phyloP scores from a whole-genome alignment of 2,797 vertebrate species.

The Spea hammondii region DNA sequence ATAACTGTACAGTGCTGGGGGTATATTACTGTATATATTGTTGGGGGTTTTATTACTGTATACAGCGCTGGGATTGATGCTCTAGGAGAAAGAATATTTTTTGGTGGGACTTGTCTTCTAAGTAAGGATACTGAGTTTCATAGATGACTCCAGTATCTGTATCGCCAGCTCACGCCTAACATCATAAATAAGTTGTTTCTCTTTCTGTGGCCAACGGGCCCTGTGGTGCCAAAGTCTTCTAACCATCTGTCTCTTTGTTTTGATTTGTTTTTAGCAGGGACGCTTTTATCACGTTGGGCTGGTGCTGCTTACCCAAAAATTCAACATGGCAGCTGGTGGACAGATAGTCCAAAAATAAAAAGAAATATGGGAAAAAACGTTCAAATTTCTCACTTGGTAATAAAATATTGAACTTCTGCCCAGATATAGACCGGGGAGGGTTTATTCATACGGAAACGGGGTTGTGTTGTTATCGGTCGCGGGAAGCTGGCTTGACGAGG shows the following conservation, averaged over 20 bases:
- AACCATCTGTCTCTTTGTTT: neutral
- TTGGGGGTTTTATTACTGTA: too few relatives aligned
- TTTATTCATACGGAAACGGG: neutral
- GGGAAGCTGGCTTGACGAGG: neutral
- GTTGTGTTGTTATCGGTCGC: slow-evolving; percentile 10
- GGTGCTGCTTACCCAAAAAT: neutral
- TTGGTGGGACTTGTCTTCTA: too few relatives aligned
- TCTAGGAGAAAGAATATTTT: too few relatives aligned
- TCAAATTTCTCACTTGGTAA: neutral
- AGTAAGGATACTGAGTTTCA: too few relatives aligned
- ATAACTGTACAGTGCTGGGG: too few relatives aligned
- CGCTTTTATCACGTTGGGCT: neutral
- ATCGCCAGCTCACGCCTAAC: neutral
- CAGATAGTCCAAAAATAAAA: neutral
- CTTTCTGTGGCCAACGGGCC: neutral
- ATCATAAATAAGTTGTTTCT: neutral
- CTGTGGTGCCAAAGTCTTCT: neutral
- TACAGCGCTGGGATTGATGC: too few relatives aligned
- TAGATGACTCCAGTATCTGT: neutral
- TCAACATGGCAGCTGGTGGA: neutral
- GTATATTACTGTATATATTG: too few relatives aligned
- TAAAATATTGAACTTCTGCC: slow-evolving; percentile 15
- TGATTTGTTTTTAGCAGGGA: neutral
- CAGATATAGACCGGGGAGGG: neutral
- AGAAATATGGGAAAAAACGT: neutral